Evolutionary conservation across 2,113 vertebrate genomes (phyloP).

Genomic region (Scartelaos histophorus): DNA sequence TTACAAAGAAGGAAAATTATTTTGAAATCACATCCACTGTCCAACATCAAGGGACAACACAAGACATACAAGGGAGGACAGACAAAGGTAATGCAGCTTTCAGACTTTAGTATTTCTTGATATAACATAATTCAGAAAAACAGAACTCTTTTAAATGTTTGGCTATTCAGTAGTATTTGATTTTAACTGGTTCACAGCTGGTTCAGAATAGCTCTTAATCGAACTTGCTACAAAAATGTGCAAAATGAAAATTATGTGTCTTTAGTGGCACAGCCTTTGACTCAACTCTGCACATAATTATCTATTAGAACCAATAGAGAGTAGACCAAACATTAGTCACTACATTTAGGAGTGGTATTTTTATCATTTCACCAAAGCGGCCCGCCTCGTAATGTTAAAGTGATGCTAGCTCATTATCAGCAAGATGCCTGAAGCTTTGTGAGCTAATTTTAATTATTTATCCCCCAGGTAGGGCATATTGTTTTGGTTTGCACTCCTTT

Average conservation of each 20-base stretch:
- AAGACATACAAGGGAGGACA: not conserved
- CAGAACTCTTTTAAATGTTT: conserved; percentile 44
- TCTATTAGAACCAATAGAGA: not conserved
- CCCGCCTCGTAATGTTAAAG: not conserved
- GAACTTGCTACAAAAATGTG: conserved; percentile 13
- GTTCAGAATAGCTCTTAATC: conserved; percentile 20
- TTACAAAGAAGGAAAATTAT: not conserved
- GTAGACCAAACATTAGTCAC: not conserved
- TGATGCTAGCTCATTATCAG: not conserved
- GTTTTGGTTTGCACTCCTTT: conserved; percentile 3
- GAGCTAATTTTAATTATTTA: conserved; percentile 18
- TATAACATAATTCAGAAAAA: conserved; percentile 26
- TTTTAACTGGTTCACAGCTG: conserved; percentile 46
- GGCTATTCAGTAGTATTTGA: conserved; percentile 46
- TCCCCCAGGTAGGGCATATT: conserved; percentile 14
- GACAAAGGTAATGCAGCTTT: not conserved
- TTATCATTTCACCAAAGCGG: not conserved
- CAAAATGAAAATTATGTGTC: conserved; percentile 35
- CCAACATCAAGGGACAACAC: not conserved
- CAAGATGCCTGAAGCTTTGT: not conserved
- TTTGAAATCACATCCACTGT: not conserved
- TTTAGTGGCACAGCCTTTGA: conserved; percentile 21
- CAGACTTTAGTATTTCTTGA: not conserved
- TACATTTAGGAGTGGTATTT: conserved; percentile 6
- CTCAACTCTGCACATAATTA: conserved; percentile 6